These are phyloP conservation scores for Mormyrus iriodes DNA, from an alignment of 2,113 vertebrate species.

Conservation along the genomic window DNA sequence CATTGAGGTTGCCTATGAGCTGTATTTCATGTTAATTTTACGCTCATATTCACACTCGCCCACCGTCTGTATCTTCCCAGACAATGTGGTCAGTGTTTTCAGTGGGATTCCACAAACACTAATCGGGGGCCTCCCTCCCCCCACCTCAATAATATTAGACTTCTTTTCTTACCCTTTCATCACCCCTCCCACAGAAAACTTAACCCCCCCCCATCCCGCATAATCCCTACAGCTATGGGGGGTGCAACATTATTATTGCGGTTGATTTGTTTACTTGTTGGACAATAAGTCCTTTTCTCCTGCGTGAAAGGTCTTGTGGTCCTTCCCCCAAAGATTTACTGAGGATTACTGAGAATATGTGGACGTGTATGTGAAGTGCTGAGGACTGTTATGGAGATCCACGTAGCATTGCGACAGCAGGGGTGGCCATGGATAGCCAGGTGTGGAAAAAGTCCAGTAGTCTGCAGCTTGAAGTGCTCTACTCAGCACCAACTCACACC, in stretches of 20 bases:
- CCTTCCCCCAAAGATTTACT: background rate
- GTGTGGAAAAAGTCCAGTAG: background rate
- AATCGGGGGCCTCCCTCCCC: constrained; percentile 39
- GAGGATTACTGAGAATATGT: background rate
- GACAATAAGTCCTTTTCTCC: background rate
- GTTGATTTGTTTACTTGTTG: background rate
- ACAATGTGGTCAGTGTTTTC: constrained; percentile 58
- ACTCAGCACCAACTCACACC: background rate
- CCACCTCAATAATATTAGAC: background rate
- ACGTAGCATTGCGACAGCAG: background rate
- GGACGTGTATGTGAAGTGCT: background rate
- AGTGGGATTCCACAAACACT: constrained; percentile 42
- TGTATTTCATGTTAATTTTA: background rate
- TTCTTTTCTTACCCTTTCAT: background rate
- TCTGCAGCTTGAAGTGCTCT: background rate
- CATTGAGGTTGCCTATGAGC: background rate
- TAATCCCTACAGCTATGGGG: background rate
- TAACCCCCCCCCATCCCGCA: background rate
- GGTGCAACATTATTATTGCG: background rate
- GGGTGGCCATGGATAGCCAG: background rate
- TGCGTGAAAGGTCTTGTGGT: background rate
- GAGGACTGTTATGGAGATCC: background rate
- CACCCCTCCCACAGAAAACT: background rate
- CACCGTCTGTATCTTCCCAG: constrained; percentile 29
- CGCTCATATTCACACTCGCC: constrained; percentile 15